phyloP scores from a whole-genome alignment of 2,888 invertebrate species.

The Agonum fuliginosum region DNA sequence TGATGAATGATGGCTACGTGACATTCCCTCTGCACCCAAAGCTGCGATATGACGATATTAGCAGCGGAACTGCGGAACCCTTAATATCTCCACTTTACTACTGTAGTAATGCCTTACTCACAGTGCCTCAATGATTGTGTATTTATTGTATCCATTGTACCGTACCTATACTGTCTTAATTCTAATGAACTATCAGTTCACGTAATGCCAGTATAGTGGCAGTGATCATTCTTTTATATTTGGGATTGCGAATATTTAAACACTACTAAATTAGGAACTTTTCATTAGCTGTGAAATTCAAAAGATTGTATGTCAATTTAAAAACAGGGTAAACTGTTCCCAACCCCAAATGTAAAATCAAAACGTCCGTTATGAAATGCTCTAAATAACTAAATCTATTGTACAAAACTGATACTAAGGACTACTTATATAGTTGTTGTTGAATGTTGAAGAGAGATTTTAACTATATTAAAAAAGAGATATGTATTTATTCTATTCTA shows the following conservation, averaged over 20 bases:
- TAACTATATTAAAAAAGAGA: constrained; percentile 14
- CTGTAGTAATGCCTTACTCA: constrained; percentile 89
- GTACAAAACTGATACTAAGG: constrained; percentile 23
- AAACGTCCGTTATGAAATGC: constrained; percentile 28
- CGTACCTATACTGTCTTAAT: constrained; percentile 57
- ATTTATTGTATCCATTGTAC: constrained; percentile 60
- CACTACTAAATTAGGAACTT: constrained; percentile 25
- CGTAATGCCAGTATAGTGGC: constrained; percentile 54
- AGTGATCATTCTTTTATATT: constrained; percentile 56
- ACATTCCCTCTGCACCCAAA: constrained; percentile 28
- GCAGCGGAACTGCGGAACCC: constrained; percentile 68
- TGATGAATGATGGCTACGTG: not conserved
- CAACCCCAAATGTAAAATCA: constrained; percentile 55
- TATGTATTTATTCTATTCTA: constrained; percentile 12
- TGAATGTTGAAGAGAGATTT: constrained; percentile 15
- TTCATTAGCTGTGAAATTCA: constrained; percentile 40
- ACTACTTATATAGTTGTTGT: constrained; percentile 31
- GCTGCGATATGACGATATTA: constrained; percentile 14
- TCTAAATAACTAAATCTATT: constrained; percentile 13
- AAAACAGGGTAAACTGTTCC: constrained; percentile 57
- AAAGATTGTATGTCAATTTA: constrained; percentile 57
- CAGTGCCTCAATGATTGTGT: constrained; percentile 80
- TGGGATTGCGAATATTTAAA: constrained; percentile 43
- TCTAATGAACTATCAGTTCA: constrained; percentile 54
- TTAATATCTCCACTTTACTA: constrained; percentile 78